These are phyloP conservation scores for Brienomyrus brachyistius DNA, from an alignment of 2,113 vertebrate genomes.

Conservation along the genomic window DNA sequence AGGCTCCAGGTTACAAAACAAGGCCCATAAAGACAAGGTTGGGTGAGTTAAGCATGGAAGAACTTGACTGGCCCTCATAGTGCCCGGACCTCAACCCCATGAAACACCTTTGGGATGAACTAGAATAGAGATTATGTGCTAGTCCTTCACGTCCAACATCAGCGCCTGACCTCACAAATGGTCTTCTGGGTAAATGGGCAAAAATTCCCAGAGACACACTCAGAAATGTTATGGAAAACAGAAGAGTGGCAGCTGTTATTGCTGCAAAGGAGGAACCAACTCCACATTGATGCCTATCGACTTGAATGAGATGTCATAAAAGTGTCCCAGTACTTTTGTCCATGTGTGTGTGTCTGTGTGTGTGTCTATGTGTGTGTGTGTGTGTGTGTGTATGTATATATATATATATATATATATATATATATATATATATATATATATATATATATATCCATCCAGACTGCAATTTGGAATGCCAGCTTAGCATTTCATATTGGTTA, in stretches of 20 bases:
- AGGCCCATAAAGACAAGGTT: background rate
- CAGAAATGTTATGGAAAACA: background rate
- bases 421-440: background rate
- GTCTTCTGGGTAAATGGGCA: background rate
- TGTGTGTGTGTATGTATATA: too few relatives aligned
- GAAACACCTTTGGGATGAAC: background rate
- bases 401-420: background rate
- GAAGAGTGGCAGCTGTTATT: background rate
- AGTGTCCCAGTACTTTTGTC: background rate
- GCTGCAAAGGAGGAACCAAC: background rate
- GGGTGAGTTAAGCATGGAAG: background rate
- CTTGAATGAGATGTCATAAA: background rate
- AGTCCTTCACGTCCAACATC: background rate
- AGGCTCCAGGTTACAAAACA: background rate
- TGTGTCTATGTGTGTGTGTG: too few relatives aligned
- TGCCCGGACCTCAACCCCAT: background rate
- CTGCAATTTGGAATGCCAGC: background rate
- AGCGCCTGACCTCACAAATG: background rate
- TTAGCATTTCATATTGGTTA: background rate
- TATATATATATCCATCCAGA: background rate
- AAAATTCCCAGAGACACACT: background rate
- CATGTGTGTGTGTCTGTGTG: background rate
- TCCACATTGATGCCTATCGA: background rate
- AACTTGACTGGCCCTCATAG: background rate
- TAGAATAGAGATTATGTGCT: background rate